Conservation (phyloP, 2,888 invertebrate species). For the Adela reaumurella region DNA sequence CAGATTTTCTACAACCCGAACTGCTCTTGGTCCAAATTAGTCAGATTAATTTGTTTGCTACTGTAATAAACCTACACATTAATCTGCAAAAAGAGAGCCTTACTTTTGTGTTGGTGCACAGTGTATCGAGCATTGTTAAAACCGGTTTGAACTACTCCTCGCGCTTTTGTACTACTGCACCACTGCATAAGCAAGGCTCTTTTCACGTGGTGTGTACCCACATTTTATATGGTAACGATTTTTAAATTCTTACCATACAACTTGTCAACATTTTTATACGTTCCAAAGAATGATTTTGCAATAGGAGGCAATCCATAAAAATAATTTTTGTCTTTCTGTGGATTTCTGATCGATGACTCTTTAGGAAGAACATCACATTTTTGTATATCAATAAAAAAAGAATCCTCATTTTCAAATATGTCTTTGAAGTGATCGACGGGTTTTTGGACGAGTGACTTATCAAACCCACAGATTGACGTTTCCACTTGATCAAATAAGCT, state of each 20-base stretch:
- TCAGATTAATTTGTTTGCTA: too few relatives aligned
- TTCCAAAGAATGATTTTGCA: conserved; percentile 67
- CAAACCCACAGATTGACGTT: conserved; percentile 44
- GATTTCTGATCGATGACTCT: conserved; percentile 19
- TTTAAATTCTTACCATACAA: conserved; percentile 74
- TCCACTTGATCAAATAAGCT: conserved; percentile 45
- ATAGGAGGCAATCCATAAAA: conserved; percentile 79
- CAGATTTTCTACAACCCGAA: too few relatives aligned
- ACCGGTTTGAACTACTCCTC: too few relatives aligned
- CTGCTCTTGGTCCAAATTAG: too few relatives aligned
- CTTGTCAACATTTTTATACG: conserved; percentile 72
- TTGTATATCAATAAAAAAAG: conserved; percentile 36
- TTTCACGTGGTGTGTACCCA: not conserved
- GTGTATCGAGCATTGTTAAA: too few relatives aligned
- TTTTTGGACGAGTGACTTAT: conserved; percentile 10
- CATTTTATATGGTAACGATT: conserved; percentile 2
- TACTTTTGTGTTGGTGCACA: too few relatives aligned
- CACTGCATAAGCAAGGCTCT: too few relatives aligned
- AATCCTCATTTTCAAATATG: conserved; percentile 37
- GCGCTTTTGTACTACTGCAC: too few relatives aligned
- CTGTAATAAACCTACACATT: too few relatives aligned
- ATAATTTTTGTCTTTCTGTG: conserved; percentile 14
- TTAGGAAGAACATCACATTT: conserved; percentile 15
- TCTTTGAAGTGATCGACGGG: too few relatives aligned
- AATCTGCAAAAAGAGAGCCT: too few relatives aligned